Percentiles rank a stretch among this genome's conserved stretches.
Evolutionary conservation across 1,140 invertebrate genomes (phyloP).

Genomic region (Cryptotermes secundus): DNA sequence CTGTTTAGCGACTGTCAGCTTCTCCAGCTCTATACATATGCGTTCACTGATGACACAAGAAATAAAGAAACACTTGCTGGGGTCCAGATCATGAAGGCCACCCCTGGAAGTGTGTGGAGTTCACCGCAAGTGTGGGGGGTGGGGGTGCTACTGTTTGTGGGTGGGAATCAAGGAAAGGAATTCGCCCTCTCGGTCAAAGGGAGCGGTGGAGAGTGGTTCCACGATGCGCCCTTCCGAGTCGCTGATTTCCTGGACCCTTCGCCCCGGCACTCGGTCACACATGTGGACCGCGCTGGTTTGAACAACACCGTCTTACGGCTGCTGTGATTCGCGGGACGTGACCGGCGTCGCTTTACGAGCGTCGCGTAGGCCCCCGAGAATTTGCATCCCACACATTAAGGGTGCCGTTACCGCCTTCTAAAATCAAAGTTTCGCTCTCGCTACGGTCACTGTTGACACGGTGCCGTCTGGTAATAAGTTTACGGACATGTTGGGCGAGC

Average conservation of each 20-base stretch:
- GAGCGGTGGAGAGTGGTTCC: not conserved
- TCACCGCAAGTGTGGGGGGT: not conserved
- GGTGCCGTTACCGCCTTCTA: too few relatives aligned
- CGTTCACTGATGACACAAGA: too few relatives aligned
- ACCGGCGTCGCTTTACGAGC: not conserved
- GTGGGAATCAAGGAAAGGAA: not conserved
- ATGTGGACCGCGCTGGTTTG: not conserved
- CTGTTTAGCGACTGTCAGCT: too few relatives aligned
- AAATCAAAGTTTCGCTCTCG: too few relatives aligned
- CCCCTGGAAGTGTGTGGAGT: not conserved
- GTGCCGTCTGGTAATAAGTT: too few relatives aligned
- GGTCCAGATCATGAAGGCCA: not conserved
- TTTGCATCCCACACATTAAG: too few relatives aligned
- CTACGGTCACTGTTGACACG: too few relatives aligned
- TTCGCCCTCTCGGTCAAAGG: not conserved
- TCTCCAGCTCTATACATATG: too few relatives aligned
- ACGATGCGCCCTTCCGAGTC: slow-evolving; percentile 1
- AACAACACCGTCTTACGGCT: not conserved
- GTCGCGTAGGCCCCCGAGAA: too few relatives aligned
- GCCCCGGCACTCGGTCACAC: not conserved
- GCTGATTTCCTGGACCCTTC: not conserved
- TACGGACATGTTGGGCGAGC: too few relatives aligned
- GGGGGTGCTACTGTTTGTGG: not conserved
- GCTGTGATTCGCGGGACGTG: not conserved
- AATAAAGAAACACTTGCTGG: too few relatives aligned